Conservation (phyloP, 1,140 invertebrate species). For the Lasioglossum baleicum region DNA sequence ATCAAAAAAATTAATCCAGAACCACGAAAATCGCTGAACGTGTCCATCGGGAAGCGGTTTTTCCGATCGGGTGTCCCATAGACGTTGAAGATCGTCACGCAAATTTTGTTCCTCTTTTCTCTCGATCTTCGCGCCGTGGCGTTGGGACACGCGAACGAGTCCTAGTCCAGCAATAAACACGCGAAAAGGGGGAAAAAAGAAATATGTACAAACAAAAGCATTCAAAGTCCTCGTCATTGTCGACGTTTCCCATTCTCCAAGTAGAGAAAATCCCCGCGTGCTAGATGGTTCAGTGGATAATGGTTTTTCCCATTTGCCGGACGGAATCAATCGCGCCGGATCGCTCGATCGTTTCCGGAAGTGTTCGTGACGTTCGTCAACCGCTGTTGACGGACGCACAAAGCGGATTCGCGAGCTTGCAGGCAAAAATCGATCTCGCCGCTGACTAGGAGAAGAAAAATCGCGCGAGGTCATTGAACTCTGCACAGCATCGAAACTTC, state of each 20-base stretch:
- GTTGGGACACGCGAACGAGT: neutral
- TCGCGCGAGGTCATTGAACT: neutral
- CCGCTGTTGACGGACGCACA: conserved; percentile 25
- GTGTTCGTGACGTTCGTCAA: conserved; percentile 34
- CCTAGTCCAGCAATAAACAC: neutral
- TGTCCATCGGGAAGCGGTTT: no score
- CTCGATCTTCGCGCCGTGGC: no score
- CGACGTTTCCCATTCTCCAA: no score
- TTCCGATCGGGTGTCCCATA: no score
- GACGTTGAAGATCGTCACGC: no score
- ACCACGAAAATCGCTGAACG: no score
- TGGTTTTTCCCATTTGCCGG: conserved; percentile 14
- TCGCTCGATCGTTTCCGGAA: conserved; percentile 26
- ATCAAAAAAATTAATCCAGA: no score
- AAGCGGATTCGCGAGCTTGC: neutral
- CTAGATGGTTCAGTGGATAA: neutral
- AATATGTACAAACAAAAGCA: neutral
- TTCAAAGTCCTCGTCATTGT: neutral
- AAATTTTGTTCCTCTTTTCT: no score
- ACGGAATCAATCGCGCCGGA: conserved; percentile 12
- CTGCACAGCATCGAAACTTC: neutral
- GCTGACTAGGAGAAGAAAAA: neutral
- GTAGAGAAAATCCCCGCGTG: neutral
- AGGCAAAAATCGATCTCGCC: conserved; percentile 8
- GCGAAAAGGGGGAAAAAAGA: neutral